Percentiles rank a stretch among this genome's conserved stretches.
Conservation (phyloP, 2,888 invertebrate species). For the Ceratothoa steindachneri region DNA sequence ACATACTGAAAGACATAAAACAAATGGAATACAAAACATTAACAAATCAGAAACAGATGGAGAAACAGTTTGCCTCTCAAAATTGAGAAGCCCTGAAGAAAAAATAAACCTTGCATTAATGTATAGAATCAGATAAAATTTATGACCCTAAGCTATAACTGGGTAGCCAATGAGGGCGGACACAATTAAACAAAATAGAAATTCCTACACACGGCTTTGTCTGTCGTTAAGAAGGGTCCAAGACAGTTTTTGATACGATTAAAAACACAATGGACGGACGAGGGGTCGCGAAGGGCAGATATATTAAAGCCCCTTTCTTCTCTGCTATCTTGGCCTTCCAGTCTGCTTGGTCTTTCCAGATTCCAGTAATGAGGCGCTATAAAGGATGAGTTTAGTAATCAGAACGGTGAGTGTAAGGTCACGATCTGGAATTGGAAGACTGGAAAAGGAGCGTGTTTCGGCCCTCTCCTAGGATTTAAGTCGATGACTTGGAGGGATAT, state of each 20-base stretch:
- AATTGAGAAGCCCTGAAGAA: too few species aligned
- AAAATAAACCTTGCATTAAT: too few species aligned
- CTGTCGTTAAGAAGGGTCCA: neutral
- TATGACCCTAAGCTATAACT: too few species aligned
- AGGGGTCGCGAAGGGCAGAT: neutral
- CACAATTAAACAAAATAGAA: too few species aligned
- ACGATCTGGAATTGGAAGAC: neutral
- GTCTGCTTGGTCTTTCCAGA: slow-evolving; percentile 13
- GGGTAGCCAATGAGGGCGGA: too few species aligned
- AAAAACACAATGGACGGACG: neutral
- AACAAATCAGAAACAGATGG: too few species aligned
- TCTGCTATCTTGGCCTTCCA: slow-evolving; percentile 12
- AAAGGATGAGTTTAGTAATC: slow-evolving; percentile 10
- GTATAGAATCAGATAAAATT: too few species aligned
- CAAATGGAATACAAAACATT: too few species aligned
- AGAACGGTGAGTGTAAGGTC: slow-evolving; percentile 1
- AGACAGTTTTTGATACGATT: neutral
- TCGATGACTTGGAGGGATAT: neutral
- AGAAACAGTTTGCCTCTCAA: too few species aligned
- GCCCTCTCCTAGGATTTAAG: neutral
- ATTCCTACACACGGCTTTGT: neutral
- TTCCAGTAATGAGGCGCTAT: slow-evolving; percentile 7
- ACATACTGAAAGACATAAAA: too few species aligned
- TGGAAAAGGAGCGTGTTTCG: neutral
- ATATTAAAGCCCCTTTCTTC: slow-evolving; percentile 3